Conservation (phyloP, 2,113 vertebrate species). For the Lepus americanus region DNA sequence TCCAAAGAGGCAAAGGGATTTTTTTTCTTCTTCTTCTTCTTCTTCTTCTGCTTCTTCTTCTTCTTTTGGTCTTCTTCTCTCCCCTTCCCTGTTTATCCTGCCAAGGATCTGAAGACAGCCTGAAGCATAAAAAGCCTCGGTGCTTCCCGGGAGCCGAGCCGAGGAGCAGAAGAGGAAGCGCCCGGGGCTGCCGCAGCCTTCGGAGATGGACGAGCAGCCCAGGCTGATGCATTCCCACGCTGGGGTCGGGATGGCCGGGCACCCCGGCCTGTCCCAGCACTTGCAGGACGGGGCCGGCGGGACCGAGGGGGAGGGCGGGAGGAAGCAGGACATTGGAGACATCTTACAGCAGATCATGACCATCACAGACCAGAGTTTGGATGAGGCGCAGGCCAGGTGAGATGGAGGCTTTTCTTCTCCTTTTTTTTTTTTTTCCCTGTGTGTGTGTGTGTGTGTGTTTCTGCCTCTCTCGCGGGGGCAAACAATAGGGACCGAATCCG, state of each 20-base stretch:
- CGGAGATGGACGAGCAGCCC: slow-evolving; percentile 97
- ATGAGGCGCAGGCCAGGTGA: slow-evolving; percentile 99
- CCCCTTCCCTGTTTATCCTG: slow-evolving; percentile 81
- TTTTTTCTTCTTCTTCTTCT: slow-evolving; percentile 64
- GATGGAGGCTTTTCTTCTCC: slow-evolving; percentile 77
- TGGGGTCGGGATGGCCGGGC: slow-evolving; percentile 96
- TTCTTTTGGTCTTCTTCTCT: slow-evolving; percentile 60
- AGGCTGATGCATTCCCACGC: slow-evolving; percentile 97
- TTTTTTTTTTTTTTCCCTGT: slow-evolving; percentile 66
- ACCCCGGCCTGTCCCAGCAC: slow-evolving; percentile 97
- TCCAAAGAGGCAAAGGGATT: slow-evolving; percentile 80
- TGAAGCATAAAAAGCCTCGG: slow-evolving; percentile 81
- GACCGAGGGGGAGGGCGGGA: slow-evolving; percentile 93
- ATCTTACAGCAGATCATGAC: slow-evolving; percentile 99
- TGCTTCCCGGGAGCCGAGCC: slow-evolving; percentile 82
- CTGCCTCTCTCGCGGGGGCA: slow-evolving; percentile 59
- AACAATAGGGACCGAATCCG: slow-evolving; percentile 74
- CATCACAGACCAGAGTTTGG: slow-evolving; percentile 99
- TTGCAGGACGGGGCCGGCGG: slow-evolving; percentile 95
- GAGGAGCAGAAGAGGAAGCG: slow-evolving; percentile 80
- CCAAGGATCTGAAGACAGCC: slow-evolving; percentile 87
- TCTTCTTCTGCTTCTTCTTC: slow-evolving; percentile 33
- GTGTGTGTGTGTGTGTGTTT: slow-evolving; percentile 52
- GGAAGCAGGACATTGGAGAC: slow-evolving; percentile 99
- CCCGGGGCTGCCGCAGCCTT: slow-evolving; percentile 73